Conservation (phyloP, 1,140 invertebrate genomes). For the Sitophilus oryzae region DNA sequence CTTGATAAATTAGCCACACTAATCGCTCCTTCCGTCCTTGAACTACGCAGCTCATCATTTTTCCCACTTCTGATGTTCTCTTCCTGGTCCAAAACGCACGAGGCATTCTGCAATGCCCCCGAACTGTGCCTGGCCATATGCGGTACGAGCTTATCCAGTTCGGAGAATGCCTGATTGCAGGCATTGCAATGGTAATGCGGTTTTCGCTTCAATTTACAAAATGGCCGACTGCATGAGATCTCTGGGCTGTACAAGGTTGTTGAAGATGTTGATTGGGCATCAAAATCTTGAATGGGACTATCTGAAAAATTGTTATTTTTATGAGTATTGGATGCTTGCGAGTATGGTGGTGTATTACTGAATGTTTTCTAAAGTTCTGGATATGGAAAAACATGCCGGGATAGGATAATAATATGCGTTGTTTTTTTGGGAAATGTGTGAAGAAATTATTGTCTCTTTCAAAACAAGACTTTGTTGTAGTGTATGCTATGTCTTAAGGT, state of each 20-base stretch:
- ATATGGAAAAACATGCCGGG: too few species aligned
- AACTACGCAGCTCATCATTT: slow-evolving; percentile 44
- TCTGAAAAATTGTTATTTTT: too few species aligned
- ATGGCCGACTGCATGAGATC: slow-evolving; percentile 70
- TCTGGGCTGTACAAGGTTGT: slow-evolving; percentile 46
- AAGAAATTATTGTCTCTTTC: too few species aligned
- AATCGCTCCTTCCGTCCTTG: slow-evolving; percentile 36
- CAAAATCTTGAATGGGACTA: background rate
- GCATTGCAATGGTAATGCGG: slow-evolving; percentile 81
- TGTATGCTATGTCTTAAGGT: too few species aligned
- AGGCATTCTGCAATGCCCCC: slow-evolving; percentile 44
- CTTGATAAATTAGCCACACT: slow-evolving; percentile 39
- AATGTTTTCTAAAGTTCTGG: too few species aligned
- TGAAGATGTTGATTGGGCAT: slow-evolving; percentile 6
- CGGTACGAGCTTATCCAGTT: slow-evolving; percentile 58
- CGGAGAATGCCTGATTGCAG: slow-evolving; percentile 78
- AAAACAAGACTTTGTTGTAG: too few species aligned
- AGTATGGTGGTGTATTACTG: too few species aligned
- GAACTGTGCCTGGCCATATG: slow-evolving; percentile 67
- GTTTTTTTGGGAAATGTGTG: too few species aligned
- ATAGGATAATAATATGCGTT: too few species aligned
- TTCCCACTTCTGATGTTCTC: slow-evolving; percentile 49
- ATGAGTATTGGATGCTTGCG: too few species aligned
- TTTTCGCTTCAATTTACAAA: slow-evolving; percentile 79
- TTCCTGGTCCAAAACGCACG: slow-evolving; percentile 44